These are phyloP conservation scores for Ibycter americanus DNA, from an alignment of 2,797 vertebrate genomes.

Conservation along the genomic window DNA sequence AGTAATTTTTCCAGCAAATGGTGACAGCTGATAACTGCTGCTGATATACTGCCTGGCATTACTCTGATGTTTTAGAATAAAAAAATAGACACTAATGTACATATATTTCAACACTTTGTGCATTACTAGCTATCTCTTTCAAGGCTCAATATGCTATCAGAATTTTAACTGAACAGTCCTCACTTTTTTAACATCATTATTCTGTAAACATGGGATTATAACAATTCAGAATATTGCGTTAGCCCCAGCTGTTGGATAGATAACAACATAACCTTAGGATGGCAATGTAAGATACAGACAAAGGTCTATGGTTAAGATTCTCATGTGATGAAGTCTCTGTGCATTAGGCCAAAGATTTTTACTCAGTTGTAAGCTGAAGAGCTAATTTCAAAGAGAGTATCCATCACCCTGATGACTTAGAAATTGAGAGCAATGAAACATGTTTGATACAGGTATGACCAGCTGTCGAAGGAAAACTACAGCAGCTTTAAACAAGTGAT, in stretches of 20 bases:
- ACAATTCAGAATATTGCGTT: not conserved
- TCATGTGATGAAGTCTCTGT: not conserved
- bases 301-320: not conserved
- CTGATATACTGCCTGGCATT: not conserved
- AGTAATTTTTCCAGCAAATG: slow-evolving; percentile 10
- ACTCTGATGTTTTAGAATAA: not conserved
- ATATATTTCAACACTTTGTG: not conserved
- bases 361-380: not conserved
- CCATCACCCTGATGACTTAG: not conserved
- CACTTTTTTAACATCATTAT: not conserved
- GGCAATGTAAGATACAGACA: not conserved
- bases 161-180: slow-evolving; percentile 11
- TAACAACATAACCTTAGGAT: not conserved
- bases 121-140: not conserved
- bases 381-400: not conserved
- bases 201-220: not conserved
- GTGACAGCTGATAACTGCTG: slow-evolving; percentile 13
- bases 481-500: not conserved
- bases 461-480: not conserved
- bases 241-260: not conserved
- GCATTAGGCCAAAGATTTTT: not conserved
- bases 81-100: not conserved
- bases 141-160: not conserved
- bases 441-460: not conserved
- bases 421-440: not conserved